Evolutionary conservation across 2,113 vertebrate genomes (phyloP), one percentile per base, ranked within the genome.

Genomic region (Hippocampus comes): DNA sequence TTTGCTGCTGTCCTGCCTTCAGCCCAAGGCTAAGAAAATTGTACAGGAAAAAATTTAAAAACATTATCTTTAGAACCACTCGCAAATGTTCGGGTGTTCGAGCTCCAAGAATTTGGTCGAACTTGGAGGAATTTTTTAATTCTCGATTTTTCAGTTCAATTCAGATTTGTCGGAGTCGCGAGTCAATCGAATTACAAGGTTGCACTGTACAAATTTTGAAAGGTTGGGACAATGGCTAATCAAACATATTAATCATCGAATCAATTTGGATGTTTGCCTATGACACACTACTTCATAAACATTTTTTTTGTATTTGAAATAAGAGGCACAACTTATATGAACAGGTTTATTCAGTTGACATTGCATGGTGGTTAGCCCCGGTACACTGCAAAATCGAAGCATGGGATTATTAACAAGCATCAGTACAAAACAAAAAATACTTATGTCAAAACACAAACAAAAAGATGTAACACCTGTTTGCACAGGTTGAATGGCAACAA

Each of bases 311-410:
- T 9, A 55, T 56, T 53, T 68, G 72, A 75, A 83, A 86, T 56
- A 75, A 78, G 10, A 49, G 42, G 21, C 72, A 84, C 53, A 77
- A 77, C 70, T 43, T 12, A 80, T 49, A 84, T 51, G 63, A 79
- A 85, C 71, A 67, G 64, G 14, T 84, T 86, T 89, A 86, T 83
- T 73, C 38, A 67, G 21, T 77, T 80, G 30, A 76, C 2, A 61
- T 77, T 68, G 42, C 18, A 59, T 63, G 73, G 60, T 49, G n/a
- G 15, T 82, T 53, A 64, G 48, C 34, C 71, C 69, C 64, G 59
- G 43, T 70, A 75, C n/a, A 75, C 57, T 61, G 70, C 64, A 78
- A 71, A 74, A 51, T 61, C 41, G 56, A 75, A 71, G 70, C 56
- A 64, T 67, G 42, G 72, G 38, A 34, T 27, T 43, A 70, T 49